Conservation (phyloP, 2,797 vertebrate species). For the Sebastiscus tertius region DNA sequence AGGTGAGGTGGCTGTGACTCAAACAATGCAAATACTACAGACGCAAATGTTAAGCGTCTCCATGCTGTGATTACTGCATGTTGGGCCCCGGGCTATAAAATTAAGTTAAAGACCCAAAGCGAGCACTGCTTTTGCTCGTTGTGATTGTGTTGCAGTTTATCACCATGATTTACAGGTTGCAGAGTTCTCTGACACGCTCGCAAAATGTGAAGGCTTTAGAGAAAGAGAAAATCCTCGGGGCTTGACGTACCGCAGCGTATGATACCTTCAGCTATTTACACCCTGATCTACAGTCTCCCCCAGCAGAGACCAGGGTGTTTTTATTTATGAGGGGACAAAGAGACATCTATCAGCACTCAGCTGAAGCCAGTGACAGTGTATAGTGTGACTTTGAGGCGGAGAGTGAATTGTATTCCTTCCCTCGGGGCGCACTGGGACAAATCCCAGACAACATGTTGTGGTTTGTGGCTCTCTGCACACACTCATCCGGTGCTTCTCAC, state of each 20-base stretch:
- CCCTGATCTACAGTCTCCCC: conserved; percentile 65
- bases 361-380: conserved; percentile 61
- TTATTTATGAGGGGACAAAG: conserved; percentile 69
- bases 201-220: conserved; percentile 32
- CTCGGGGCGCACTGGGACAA: conserved; percentile 42
- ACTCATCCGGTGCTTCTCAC: conserved; percentile 6
- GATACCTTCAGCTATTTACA: conserved; percentile 65
- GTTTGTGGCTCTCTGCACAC: conserved; percentile 39
- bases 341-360: conserved; percentile 68
- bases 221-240: conserved; percentile 29
- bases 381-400: conserved; percentile 66
- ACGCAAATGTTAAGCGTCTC: conserved; percentile 37
- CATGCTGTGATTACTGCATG: conserved; percentile 42
- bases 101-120: conserved; percentile 54
- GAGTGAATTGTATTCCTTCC: conserved; percentile 63
- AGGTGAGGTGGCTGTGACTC: conserved; percentile 64
- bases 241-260: conserved; percentile 20
- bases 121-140: conserved; percentile 21
- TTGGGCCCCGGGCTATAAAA: conserved; percentile 45
- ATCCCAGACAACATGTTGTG: conserved; percentile 50
- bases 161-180: conserved; percentile 46
- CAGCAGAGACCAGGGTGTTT: conserved; percentile 49
- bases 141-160: conserved; percentile 31
- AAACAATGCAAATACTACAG: conserved; percentile 61
- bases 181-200: neutral